phyloP scores from a whole-genome alignment of 2,797 vertebrate genomes.

The Mormyrops attenuatus region DNA sequence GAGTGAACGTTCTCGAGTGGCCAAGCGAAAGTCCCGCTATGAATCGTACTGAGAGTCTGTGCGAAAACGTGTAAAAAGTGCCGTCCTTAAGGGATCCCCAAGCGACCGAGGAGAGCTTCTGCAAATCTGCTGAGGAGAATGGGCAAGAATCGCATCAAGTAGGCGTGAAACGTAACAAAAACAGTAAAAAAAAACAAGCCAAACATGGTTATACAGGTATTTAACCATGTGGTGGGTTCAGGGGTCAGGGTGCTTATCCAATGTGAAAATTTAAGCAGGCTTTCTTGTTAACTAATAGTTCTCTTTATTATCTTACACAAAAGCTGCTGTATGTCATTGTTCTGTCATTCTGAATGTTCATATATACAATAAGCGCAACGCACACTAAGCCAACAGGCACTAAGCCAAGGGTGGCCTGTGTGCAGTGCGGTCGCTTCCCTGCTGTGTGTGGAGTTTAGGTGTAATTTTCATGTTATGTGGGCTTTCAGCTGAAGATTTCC shows the following conservation, averaged over 20 bases:
- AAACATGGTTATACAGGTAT: background rate
- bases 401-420: background rate
- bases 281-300: background rate
- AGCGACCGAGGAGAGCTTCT: background rate
- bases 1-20: background rate
- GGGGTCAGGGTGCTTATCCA: background rate
- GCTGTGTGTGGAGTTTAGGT: background rate
- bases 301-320: background rate
- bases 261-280: background rate
- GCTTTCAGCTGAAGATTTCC: background rate
- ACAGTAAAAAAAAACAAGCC: background rate
- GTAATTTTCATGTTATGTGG: background rate
- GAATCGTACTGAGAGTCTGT: background rate
- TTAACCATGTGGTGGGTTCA: background rate
- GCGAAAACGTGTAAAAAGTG: background rate
- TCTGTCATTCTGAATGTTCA: background rate
- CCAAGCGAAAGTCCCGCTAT: background rate
- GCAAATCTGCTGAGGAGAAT: background rate
- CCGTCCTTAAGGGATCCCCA: background rate
- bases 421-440: background rate
- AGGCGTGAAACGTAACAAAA: background rate
- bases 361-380: background rate
- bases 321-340: background rate
- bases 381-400: background rate
- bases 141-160: background rate